Evolutionary conservation across 2,888 invertebrate genomes (phyloP).

Genomic region (Deilephila elpenor): DNA sequence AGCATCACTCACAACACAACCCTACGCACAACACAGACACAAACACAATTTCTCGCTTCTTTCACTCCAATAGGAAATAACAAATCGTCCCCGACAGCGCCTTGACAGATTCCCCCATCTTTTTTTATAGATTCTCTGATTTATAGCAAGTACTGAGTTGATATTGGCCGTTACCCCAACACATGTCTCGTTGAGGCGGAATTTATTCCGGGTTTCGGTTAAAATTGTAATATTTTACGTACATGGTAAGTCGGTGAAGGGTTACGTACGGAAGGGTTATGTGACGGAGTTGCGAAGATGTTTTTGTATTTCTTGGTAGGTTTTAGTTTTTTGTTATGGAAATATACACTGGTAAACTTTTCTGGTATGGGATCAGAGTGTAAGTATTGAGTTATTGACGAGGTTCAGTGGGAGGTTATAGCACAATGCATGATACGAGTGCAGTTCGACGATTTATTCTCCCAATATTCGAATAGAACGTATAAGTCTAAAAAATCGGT

Average conservation of each 20-base stretch:
- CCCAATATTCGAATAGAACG: too few species aligned
- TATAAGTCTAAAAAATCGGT: too few species aligned
- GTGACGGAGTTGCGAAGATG: not conserved
- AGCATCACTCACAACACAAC: not conserved
- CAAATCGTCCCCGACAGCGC: conserved; percentile 42
- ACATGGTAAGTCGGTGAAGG: conserved; percentile 14
- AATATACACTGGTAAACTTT: not conserved
- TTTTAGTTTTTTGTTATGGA: not conserved
- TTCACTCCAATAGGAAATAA: conserved; percentile 43
- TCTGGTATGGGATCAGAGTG: not conserved
- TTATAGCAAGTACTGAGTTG: conserved; percentile 59
- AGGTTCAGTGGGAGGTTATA: too few species aligned
- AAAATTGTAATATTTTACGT: conserved; percentile 23
- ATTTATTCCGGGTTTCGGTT: conserved; percentile 20
- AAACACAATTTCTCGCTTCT: conserved; percentile 37
- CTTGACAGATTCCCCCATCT: conserved; percentile 46
- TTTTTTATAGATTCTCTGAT: conserved; percentile 56
- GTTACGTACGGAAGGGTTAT: conserved; percentile 7
- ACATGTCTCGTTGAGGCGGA: conserved; percentile 50
- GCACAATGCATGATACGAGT: too few species aligned
- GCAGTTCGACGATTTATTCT: too few species aligned
- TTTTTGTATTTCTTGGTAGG: not conserved
- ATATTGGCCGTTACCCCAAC: conserved; percentile 57
- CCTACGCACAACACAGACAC: conserved; percentile 29
- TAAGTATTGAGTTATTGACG: too few species aligned